These are phyloP conservation scores for Hypena proboscidalis DNA, from an alignment of 2,888 invertebrate species.

Conservation along the genomic window DNA sequence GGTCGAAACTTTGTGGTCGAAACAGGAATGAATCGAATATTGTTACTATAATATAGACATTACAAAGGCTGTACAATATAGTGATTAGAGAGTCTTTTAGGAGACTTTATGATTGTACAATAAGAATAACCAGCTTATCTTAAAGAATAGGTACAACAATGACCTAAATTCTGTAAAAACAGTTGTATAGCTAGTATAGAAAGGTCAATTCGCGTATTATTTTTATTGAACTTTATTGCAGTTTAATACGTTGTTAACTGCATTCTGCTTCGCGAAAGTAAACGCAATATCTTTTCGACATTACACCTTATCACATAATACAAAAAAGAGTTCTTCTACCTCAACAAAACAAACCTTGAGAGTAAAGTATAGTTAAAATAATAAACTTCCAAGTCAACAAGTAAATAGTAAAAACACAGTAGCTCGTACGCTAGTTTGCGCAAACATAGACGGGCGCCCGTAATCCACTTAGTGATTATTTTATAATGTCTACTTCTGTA, in stretches of 20 bases:
- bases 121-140: not conserved
- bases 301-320: too few species aligned
- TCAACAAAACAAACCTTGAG: too few species aligned
- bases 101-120: not conserved
- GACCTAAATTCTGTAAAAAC: not conserved
- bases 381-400: not conserved
- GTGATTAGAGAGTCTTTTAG: too few species aligned
- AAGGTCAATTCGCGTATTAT: not conserved
- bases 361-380: too few species aligned
- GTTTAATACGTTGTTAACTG: too few species aligned
- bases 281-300: too few species aligned
- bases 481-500: constrained; percentile 45
- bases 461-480: constrained; percentile 44
- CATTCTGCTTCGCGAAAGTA: too few species aligned
- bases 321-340: too few species aligned
- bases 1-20: too few species aligned
- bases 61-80: too few species aligned
- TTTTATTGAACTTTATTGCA: constrained; percentile 1
- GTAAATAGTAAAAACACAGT: not conserved
- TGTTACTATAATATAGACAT: too few species aligned
- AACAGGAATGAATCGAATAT: too few species aligned
- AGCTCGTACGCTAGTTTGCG: constrained; percentile 15
- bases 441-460: constrained; percentile 33
- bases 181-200: not conserved
- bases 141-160: constrained; percentile 1